Evolutionary conservation across 2,888 invertebrate species (phyloP), one percentile per base, ranked within the genome.

Genomic region (Hydriomena furcata): DNA sequence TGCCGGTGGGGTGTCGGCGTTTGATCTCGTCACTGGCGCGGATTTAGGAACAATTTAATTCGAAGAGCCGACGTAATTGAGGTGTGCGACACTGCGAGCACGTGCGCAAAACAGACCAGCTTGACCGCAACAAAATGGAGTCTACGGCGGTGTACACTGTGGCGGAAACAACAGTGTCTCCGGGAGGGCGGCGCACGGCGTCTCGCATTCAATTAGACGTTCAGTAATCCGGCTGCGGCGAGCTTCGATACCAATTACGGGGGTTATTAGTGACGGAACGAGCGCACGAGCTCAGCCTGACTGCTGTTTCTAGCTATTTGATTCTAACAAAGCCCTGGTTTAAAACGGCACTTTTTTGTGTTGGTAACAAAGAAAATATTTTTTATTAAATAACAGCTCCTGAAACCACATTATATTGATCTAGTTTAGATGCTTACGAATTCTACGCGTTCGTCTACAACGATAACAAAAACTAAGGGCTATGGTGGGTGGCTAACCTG

Each of bases 191-290:
- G 64, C 61, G 66, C n/a, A 65, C 61, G 70, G 64, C 82, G 82
- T 82, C 86, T 87, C 86, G 87, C 86, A 90, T 89, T 89, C 89
- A 90, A 90, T 90, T 90, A 90, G 88, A 88, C 81, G 89, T 80
- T 83, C 82, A 83, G 86, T 90, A 90, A 90, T 90, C 89, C 89
- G 76, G 81, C 84, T 82, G 84, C 83, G 83, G 83, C 81, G 81
- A 88, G 89, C 89, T 88, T 83, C 89, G 85, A 89, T 89, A 86
- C 89, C 89, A 90, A 90, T 90, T 90, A 90, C 87, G 72, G 82
- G n/a, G 76, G 89, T 84, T 90, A 90, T 90, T 90, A 90, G 88
- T 84, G 82, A 78, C 72, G 80, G 82, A 73, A 74, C 76, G 79
- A 73, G 77, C 77, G 71, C 66, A 68, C 71, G 73, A 73, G 79